Evolutionary conservation across 2,797 vertebrate genomes (phyloP), one percentile per base, ranked within the genome.

Genomic region (Trichosurus vulpecula): DNA sequence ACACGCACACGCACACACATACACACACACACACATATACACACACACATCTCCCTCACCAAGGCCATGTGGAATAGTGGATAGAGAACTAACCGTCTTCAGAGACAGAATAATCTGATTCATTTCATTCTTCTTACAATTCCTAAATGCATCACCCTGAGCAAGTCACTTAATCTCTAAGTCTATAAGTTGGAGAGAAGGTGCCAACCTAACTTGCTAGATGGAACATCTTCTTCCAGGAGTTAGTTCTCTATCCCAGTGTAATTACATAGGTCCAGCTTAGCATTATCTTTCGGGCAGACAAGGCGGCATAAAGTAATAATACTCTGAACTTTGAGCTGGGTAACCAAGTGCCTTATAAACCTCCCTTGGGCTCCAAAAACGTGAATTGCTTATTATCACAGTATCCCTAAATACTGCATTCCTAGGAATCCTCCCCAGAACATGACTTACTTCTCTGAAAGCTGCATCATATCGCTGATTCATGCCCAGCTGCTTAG

Each of bases 361-460:
- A 61, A 19, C 16, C n/a, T 41, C n/a, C 41, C 61, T 74, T 74
- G n/a, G 35, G n/a, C n/a, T 19, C 74, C 9, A 41, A 74, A 74
- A 41, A 19, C n/a, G 35, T 74, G 61, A 74, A 41, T 41, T 41
- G 16, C 16, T 22, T 61, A 61, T 61, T 41, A 74, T 19, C 61
- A n/a, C 41, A 5, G 52, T 27, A 29, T 56, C 74, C 51, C 56
- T 93, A 93, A 92, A 91, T 90, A 93, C 52, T 91, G 95, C 2
- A 27, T 25, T 54, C 30, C 92, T 74, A 0, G 94, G 92, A 54
- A 30, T 66, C 51, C 29, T 90, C 95, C 89, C 55, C 94, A 22
- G 8, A 51, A 51, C 53, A 52, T 4, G 35, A 51, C 51, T 95
- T 53, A 30, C 10, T 90, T 97, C 96, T 91, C 93, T 95, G 54